phyloP scores from a whole-genome alignment of 1,140 invertebrate genomes.

The Probaryconus sp. region DNA sequence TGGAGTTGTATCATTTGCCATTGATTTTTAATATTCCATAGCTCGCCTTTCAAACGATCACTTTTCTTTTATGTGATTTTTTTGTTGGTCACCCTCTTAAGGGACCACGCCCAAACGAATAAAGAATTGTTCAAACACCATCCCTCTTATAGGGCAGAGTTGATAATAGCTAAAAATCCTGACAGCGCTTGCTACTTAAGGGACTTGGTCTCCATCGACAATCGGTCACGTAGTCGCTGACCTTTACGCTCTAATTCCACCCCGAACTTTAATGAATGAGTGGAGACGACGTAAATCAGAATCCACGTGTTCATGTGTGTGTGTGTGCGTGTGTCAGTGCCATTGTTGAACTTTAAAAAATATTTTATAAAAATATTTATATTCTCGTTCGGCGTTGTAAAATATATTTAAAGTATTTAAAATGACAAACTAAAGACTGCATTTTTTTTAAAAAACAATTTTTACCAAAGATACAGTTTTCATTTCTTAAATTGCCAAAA shows the following conservation, averaged over 20 bases:
- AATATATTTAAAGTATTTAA: too few species aligned
- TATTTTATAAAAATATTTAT: too few species aligned
- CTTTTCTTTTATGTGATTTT: slow-evolving; percentile 1
- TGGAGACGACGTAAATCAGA: slow-evolving; percentile 18
- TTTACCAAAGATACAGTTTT: too few species aligned
- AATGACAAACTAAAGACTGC: too few species aligned
- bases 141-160: too few species aligned
- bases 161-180: slow-evolving; percentile 12
- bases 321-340: too few species aligned
- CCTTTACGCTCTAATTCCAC: slow-evolving; percentile 46
- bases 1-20: too few species aligned
- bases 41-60: neutral
- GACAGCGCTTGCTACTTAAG: neutral
- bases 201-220: neutral
- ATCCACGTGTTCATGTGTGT: slow-evolving; percentile 14
- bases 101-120: neutral
- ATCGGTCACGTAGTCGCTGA: slow-evolving; percentile 40
- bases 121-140: slow-evolving; percentile 8
- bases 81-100: slow-evolving; percentile 14
- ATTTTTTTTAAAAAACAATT: too few species aligned
- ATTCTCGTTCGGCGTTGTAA: too few species aligned
- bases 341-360: too few species aligned
- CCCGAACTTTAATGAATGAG: slow-evolving; percentile 45
- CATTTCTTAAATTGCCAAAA: too few species aligned
- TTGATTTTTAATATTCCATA: slow-evolving; percentile 35